A percentile compares a stretch with the other conserved stretches of the same genome.
phyloP scores from a whole-genome alignment of 2,113 vertebrate species.

The Xerus inauris region DNA sequence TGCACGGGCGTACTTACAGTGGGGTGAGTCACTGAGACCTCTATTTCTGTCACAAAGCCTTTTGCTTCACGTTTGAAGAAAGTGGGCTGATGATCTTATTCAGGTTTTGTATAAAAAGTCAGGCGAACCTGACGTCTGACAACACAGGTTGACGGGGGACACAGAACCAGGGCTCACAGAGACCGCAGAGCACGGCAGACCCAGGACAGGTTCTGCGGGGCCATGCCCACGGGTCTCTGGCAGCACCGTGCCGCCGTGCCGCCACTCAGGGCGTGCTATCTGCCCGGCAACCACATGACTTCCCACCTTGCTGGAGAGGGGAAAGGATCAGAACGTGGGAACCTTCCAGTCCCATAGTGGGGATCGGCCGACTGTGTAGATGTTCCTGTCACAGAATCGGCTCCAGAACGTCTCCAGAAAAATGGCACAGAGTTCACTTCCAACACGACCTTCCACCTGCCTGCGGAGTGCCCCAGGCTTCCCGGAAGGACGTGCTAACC shows the following conservation, averaged over 20 bases:
- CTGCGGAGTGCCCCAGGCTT: conserved; percentile 79
- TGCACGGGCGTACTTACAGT: conserved; percentile 64
- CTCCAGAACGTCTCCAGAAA: conserved; percentile 81
- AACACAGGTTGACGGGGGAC: background rate
- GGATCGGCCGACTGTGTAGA: conserved; percentile 85
- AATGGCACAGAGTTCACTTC: conserved; percentile 87
- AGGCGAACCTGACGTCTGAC: conserved; percentile 54
- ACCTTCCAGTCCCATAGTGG: conserved; percentile 70
- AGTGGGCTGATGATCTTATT: conserved; percentile 72
- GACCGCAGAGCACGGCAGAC: accelerated
- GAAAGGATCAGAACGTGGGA: conserved; percentile 62
- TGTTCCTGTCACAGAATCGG: conserved; percentile 82
- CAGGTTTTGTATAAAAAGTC: conserved; percentile 58
- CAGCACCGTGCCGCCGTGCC: background rate
- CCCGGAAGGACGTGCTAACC: conserved; percentile 42
- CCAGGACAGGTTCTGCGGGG: accelerated
- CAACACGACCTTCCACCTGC: conserved; percentile 87
- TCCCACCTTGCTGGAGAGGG: conserved; percentile 76
- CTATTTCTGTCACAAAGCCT: conserved; percentile 79
- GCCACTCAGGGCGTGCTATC: background rate
- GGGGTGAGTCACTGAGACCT: conserved; percentile 72
- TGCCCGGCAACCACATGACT: conserved; percentile 78
- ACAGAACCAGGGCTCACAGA: background rate
- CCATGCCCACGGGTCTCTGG: background rate
- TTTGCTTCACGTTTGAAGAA: conserved; percentile 76